phyloP scores from a whole-genome alignment of 2,113 vertebrate genomes.

The Malurus alboscapulatus region DNA sequence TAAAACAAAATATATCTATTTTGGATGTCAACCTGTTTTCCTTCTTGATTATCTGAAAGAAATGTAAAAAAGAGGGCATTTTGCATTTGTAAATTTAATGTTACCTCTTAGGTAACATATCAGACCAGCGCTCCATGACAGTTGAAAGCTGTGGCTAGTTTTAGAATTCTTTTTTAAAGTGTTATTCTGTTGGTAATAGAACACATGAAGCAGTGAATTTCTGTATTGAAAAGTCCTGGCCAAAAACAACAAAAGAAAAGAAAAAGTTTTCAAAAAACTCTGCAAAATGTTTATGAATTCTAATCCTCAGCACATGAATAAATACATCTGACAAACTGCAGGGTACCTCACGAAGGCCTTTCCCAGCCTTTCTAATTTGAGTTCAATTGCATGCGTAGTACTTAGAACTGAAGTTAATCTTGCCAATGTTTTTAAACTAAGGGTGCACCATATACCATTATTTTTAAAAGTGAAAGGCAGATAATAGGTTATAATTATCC shows the following conservation, averaged over 20 bases:
- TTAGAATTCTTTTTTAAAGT: not conserved
- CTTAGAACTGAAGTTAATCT: constrained; percentile 58
- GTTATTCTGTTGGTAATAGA: constrained; percentile 67
- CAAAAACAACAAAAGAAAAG: constrained; percentile 78
- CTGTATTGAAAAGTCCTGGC: constrained; percentile 64
- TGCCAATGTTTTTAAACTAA: constrained; percentile 56
- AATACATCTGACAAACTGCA: constrained; percentile 84
- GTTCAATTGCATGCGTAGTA: constrained; percentile 72
- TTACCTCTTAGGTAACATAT: not conserved
- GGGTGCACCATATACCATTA: constrained; percentile 28
- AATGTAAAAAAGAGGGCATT: constrained; percentile 4
- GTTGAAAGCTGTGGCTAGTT: not conserved
- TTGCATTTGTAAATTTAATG: not conserved
- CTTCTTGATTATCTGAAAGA: not conserved
- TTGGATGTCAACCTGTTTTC: not conserved
- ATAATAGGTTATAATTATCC: constrained; percentile 77
- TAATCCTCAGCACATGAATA: constrained; percentile 85
- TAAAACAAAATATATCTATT: not conserved
- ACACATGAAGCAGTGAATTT: constrained; percentile 52
- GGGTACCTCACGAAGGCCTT: constrained; percentile 69
- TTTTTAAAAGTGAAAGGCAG: constrained; percentile 69
- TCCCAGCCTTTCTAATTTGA: constrained; percentile 80
- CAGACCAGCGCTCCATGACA: not conserved
- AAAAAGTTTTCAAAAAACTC: constrained; percentile 69
- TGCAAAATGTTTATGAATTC: constrained; percentile 82